Evolutionary conservation across 2,113 vertebrate species (phyloP).

Genomic region (Oreochromis aureus): DNA sequence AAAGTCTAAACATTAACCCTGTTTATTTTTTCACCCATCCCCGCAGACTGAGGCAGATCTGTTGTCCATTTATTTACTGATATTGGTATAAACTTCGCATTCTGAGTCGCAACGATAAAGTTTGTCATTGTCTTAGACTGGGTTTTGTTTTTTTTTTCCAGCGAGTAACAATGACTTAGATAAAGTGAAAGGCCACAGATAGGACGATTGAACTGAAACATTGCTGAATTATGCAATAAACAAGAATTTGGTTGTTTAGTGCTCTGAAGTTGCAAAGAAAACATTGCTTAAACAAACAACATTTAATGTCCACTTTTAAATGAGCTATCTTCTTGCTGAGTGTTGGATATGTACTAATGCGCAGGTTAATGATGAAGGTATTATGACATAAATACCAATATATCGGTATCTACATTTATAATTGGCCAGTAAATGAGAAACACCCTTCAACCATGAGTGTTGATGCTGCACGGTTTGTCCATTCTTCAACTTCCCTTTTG

Average conservation of each 20-base stretch:
- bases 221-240: not conserved
- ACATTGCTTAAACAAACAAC: not conserved
- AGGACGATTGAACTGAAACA: not conserved
- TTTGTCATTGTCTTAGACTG: not conserved
- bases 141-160: rapidly evolving
- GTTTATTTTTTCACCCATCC: not conserved
- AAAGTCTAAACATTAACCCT: not conserved
- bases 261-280: not conserved
- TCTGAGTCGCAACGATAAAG: not conserved
- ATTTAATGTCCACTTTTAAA: not conserved
- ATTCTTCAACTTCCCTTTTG: not conserved
- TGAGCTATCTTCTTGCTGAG: not conserved
- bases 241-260: not conserved
- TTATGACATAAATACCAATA: not conserved
- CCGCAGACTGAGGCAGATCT: not conserved
- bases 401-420: not conserved
- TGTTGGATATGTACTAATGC: not conserved
- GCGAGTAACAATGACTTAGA: not conserved
- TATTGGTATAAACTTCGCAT: not conserved
- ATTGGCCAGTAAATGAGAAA: not conserved
- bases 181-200: not conserved
- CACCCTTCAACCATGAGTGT: not conserved
- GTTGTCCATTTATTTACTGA: not conserved
- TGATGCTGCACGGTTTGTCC: not conserved
- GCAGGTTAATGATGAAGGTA: not conserved